Evolutionary conservation across 2,113 vertebrate genomes (phyloP).

Genomic region (Meleagris gallopavo): DNA sequence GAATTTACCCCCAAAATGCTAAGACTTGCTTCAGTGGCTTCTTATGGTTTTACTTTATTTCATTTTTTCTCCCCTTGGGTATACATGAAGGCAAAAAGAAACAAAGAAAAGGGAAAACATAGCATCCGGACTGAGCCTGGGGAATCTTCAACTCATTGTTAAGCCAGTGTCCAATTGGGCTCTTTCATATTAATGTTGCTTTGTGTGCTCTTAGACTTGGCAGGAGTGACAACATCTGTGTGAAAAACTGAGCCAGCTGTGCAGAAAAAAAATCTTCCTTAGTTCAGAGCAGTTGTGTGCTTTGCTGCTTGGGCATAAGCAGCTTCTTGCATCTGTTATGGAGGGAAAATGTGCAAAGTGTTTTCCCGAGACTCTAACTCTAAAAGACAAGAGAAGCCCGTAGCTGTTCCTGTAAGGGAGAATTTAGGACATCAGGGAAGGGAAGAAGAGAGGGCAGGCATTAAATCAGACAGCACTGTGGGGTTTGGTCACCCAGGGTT

Average conservation of each 20-base stretch:
- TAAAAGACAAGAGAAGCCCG: background rate
- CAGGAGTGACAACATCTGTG: constrained; percentile 28
- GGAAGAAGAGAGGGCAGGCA: background rate
- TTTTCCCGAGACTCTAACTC: background rate
- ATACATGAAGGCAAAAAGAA: background rate
- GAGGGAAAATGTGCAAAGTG: background rate
- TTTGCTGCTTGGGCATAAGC: constrained; percentile 20
- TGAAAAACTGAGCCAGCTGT: constrained; percentile 55
- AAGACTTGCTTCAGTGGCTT: background rate
- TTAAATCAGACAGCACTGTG: background rate
- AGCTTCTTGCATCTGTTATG: background rate
- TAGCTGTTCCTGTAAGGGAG: constrained; percentile 2
- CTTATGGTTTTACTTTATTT: background rate
- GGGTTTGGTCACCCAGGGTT: background rate
- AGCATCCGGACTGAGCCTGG: background rate
- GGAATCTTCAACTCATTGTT: constrained; percentile 24
- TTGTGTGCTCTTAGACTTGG: background rate
- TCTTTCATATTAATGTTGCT: constrained; percentile 45
- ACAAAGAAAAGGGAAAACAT: background rate
- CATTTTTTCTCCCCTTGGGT: background rate
- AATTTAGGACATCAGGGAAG: background rate
- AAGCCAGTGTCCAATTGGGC: background rate
- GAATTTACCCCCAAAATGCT: constrained; percentile 53
- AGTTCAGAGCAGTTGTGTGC: constrained; percentile 5
- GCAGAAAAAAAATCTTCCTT: background rate